Evolutionary conservation across 2,797 vertebrate species (phyloP).

Genomic region (Lindbergichthys nudifrons): DNA sequence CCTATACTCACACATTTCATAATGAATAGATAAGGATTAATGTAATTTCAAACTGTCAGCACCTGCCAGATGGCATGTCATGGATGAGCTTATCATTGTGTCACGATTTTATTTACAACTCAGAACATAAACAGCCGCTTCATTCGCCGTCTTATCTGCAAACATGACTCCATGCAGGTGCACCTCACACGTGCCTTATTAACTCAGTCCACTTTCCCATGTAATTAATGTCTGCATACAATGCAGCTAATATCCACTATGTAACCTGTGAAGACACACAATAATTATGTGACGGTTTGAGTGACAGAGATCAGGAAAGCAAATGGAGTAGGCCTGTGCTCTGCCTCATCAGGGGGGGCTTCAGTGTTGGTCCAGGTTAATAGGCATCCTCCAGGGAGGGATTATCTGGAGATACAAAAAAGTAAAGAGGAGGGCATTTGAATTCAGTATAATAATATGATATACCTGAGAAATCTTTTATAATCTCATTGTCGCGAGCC

Average conservation of each 20-base stretch:
- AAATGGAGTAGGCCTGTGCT: constrained; percentile 57
- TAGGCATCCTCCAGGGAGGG: constrained; percentile 63
- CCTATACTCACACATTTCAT: constrained; percentile 62
- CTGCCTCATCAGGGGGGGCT: constrained; percentile 39
- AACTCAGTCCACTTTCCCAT: constrained; percentile 52
- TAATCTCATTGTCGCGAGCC: constrained; percentile 60
- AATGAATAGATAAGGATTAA: constrained; percentile 78
- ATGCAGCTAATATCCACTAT: constrained; percentile 59
- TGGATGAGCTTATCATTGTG: constrained; percentile 65
- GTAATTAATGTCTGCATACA: constrained; percentile 77
- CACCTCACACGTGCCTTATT: constrained; percentile 50
- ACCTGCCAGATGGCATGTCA: constrained; percentile 63
- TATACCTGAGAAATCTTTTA: constrained; percentile 49
- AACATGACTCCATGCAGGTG: constrained; percentile 25
- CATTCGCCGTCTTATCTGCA: constrained; percentile 28
- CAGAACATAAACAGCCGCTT: constrained; percentile 44
- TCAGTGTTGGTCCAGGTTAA: constrained; percentile 71
- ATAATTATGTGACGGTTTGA: constrained; percentile 68
- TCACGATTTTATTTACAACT: constrained; percentile 70
- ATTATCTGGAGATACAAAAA: constrained; percentile 62
- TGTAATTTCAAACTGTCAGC: constrained; percentile 75
- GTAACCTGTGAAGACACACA: constrained; percentile 63
- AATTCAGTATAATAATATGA: constrained; percentile 60
- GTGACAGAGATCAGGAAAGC: constrained; percentile 72
- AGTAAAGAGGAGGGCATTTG: constrained; percentile 50